phyloP scores from a whole-genome alignment of 2,888 invertebrate genomes.

The Drosophila prostipennis region DNA sequence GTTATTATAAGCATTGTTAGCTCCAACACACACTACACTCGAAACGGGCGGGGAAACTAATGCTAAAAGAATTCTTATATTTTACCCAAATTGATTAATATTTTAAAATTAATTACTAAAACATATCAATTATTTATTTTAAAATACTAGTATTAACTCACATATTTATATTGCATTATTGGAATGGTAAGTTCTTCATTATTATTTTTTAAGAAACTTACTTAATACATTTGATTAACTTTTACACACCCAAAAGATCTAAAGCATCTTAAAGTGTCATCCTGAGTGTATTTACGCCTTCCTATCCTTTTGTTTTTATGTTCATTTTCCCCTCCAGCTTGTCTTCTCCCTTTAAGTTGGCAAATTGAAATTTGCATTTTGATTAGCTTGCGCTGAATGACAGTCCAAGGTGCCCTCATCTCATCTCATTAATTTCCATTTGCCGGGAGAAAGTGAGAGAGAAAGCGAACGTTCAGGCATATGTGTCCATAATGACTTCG shows the following conservation, averaged over 20 bases:
- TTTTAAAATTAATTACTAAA: too few species aligned
- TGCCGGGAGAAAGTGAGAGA: slow-evolving; percentile 17
- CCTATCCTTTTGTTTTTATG: slow-evolving; percentile 18
- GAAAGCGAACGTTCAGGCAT: slow-evolving; percentile 14
- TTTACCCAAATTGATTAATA: background rate
- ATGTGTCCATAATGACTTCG: slow-evolving; percentile 70
- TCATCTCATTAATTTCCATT: slow-evolving; percentile 54
- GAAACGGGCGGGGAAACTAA: too few species aligned
- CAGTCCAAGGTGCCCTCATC: slow-evolving; percentile 25
- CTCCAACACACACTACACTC: slow-evolving; percentile 6
- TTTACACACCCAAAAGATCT: too few species aligned
- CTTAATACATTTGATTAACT: too few species aligned
- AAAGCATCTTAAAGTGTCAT: too few species aligned
- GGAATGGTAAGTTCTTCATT: too few species aligned
- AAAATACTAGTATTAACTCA: too few species aligned
- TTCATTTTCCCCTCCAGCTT: slow-evolving; percentile 37
- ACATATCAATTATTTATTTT: too few species aligned
- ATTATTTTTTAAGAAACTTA: too few species aligned
- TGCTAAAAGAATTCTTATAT: background rate
- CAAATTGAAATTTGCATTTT: slow-evolving; percentile 81
- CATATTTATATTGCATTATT: too few species aligned
- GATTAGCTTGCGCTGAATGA: slow-evolving; percentile 61
- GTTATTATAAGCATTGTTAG: slow-evolving; percentile 58
- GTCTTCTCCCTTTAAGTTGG: slow-evolving; percentile 36
- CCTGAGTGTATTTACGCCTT: slow-evolving; percentile 1